phyloP scores from a whole-genome alignment of 2,888 invertebrate genomes.

The Ellobium chinense region DNA sequence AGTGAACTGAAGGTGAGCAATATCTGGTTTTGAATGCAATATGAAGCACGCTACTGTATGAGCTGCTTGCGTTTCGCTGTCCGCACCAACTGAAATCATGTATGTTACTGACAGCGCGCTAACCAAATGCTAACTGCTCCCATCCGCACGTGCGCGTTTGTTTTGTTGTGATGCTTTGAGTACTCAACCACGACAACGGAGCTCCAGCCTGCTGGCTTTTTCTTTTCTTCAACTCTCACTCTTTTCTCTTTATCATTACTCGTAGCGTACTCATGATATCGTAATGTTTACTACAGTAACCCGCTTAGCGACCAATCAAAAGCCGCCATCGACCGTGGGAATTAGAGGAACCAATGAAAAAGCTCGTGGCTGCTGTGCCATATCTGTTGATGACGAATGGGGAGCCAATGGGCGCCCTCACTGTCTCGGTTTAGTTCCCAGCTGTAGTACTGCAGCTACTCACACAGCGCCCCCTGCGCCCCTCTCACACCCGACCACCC shows the following conservation, averaged over 20 bases:
- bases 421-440: conserved; percentile 4
- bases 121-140: neutral
- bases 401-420: conserved; percentile 2
- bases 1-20: too few species aligned
- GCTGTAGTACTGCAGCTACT: too few species aligned
- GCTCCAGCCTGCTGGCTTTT: neutral
- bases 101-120: too few species aligned
- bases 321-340: conserved; percentile 16
- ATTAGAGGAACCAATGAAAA: conserved; percentile 17
- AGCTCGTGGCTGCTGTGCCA: conserved; percentile 1
- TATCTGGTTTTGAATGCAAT: too few species aligned
- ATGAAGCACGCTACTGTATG: too few species aligned
- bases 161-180: neutral
- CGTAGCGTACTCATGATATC: neutral
- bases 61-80: too few species aligned
- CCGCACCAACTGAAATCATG: too few species aligned
- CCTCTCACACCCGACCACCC: neutral
- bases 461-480: neutral
- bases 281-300: conserved; percentile 32
- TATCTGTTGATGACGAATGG: conserved; percentile 31
- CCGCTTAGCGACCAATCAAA: conserved; percentile 9
- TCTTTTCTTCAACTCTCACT: neutral
- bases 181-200: conserved; percentile 20
- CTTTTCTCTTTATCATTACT: neutral
- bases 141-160: conserved; percentile 16